Evolutionary conservation across 1,140 invertebrate species (phyloP).

Genomic region (Elysia chlorotica): DNA sequence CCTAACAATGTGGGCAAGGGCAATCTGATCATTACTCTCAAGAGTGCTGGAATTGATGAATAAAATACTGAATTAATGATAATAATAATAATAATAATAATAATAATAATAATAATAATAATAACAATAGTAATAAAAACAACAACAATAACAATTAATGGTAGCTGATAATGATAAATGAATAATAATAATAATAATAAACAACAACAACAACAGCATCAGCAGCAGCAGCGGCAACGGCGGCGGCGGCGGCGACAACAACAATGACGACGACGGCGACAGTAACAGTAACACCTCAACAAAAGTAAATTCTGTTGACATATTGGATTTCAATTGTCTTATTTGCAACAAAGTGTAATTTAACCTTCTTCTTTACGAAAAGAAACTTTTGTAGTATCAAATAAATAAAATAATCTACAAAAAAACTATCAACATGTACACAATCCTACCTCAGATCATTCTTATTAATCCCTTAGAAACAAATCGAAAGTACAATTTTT

Average conservation of each 20-base stretch:
- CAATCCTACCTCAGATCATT: no score
- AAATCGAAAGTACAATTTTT: no score
- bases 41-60: not conserved
- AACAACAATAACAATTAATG: not conserved
- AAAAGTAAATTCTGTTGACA: not conserved
- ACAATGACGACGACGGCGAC: not conserved
- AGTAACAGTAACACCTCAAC: not conserved
- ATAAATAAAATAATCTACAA: no score
- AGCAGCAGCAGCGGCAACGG: not conserved
- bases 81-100: not conserved
- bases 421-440: no score
- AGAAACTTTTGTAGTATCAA: no score
- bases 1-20: not conserved
- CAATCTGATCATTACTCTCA: not conserved
- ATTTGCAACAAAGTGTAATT: no score
- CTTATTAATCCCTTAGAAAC: no score
- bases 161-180: not conserved
- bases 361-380: no score
- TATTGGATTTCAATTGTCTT: no score
- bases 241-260: not conserved
- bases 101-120: constrained; percentile 3
- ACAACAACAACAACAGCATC: not conserved
- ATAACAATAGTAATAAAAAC: not conserved
- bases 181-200: constrained; percentile 6
- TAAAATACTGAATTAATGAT: not conserved